Percentiles rank a stretch among this genome's conserved stretches.
These are phyloP conservation scores for Brachypteracias leptosomus DNA, from an alignment of 2,113 vertebrate species.

Conservation along the genomic window DNA sequence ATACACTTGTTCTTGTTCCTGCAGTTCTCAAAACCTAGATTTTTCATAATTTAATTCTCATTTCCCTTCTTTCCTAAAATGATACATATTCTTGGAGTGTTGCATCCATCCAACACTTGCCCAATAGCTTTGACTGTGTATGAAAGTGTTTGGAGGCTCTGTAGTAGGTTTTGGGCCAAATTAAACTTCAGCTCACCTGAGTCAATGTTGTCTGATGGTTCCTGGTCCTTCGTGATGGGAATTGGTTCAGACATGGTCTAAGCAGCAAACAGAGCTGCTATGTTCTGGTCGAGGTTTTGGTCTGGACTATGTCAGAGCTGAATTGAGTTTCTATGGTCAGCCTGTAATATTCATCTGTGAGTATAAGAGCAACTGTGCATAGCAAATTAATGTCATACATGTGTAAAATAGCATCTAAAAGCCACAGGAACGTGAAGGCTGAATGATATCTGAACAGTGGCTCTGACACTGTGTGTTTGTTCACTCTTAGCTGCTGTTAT, in stretches of 20 bases:
- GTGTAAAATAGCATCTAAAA: neutral
- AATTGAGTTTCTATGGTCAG: neutral
- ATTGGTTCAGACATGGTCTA: neutral
- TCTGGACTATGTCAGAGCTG: neutral
- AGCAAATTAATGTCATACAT: neutral
- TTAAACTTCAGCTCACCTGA: neutral
- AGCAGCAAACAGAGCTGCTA: neutral
- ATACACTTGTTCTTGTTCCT: neutral
- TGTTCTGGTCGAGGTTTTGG: neutral
- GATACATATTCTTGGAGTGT: neutral
- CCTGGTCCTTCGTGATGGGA: neutral
- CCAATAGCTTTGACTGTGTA: neutral
- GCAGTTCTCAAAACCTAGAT: neutral
- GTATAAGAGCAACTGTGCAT: neutral
- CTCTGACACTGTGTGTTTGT: neutral
- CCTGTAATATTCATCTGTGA: neutral
- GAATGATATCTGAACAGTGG: neutral
- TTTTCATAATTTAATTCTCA: neutral
- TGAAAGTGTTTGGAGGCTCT: neutral
- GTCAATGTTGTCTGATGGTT: neutral
- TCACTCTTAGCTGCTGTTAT: neutral
- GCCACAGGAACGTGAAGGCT: neutral
- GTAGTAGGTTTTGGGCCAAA: neutral
- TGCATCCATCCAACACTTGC: neutral
- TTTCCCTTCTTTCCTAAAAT: neutral